These are phyloP conservation scores for Naja naja DNA, from an alignment of 2,113 vertebrate genomes.

Conservation along the genomic window DNA sequence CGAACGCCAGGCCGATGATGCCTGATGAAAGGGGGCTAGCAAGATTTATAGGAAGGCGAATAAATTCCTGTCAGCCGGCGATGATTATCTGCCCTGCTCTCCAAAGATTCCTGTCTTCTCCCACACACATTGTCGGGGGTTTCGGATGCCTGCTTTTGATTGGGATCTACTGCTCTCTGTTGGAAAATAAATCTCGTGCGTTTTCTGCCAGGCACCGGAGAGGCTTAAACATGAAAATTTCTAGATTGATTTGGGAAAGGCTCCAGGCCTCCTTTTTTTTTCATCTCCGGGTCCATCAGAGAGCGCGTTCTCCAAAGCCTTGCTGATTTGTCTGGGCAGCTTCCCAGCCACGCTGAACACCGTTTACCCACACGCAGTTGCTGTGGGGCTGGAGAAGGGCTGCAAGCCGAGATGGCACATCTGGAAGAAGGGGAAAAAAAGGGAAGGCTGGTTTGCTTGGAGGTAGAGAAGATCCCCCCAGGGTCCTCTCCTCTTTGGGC, in stretches of 20 bases:
- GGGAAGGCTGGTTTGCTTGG: not conserved
- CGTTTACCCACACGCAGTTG: accelerated
- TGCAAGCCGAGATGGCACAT: not conserved
- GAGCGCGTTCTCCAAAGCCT: not conserved
- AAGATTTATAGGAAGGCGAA: slow-evolving; percentile 46
- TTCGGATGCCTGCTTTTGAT: slow-evolving; percentile 41
- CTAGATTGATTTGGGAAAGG: slow-evolving; percentile 17
- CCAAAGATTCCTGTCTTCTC: slow-evolving; percentile 24
- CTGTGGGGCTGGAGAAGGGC: not conserved
- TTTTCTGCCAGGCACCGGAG: not conserved
- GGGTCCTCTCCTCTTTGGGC: not conserved
- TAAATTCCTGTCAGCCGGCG: slow-evolving; percentile 43
- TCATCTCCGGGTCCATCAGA: not conserved
- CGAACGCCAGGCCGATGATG: slow-evolving; percentile 26
- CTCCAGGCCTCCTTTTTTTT: not conserved
- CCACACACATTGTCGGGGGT: slow-evolving; percentile 12
- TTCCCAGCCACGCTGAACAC: no score
- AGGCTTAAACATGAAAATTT: slow-evolving; percentile 2
- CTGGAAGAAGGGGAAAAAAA: not conserved
- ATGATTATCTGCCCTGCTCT: slow-evolving; percentile 55
- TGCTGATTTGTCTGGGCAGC: accelerated
- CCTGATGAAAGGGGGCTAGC: slow-evolving; percentile 29
- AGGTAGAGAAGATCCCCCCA: not conserved
- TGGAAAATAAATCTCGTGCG: slow-evolving; percentile 28
- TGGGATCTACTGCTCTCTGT: slow-evolving; percentile 45